These are phyloP conservation scores for Muricea muricata DNA, from an alignment of 92 coral and sea anemone genomes.

Conservation along the genomic window DNA sequence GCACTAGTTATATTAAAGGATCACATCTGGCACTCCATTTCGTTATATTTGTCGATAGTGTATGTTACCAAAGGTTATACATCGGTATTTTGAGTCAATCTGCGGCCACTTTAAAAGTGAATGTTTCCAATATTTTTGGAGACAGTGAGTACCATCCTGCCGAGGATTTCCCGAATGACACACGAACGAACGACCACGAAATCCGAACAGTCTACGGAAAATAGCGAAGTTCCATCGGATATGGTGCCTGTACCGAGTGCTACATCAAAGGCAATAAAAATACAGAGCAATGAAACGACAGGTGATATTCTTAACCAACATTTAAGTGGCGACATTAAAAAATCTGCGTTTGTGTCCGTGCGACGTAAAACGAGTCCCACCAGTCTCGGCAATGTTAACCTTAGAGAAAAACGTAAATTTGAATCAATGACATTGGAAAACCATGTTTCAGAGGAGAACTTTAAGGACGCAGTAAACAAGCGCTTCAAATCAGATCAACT, in stretches of 20 bases:
- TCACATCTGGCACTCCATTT: neutral
- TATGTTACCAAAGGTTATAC: neutral
- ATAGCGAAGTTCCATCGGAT: neutral
- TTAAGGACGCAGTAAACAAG: neutral
- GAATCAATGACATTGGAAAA: neutral
- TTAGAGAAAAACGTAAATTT: neutral
- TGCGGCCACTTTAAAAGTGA: constrained; percentile 1
- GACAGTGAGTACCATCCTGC: neutral
- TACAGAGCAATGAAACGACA: neutral
- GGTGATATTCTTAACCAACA: neutral
- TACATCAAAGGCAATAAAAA: neutral
- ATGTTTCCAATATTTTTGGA: neutral
- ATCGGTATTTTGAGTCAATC: neutral
- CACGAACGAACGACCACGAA: neutral
- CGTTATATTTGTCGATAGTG: neutral
- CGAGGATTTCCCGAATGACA: constrained; percentile 28
- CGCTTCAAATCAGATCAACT: constrained; percentile 7
- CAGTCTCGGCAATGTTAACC: neutral
- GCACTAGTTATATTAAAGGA: neutral
- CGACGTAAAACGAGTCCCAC: neutral
- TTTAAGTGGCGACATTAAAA: neutral
- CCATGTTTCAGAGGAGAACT: neutral
- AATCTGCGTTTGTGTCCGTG: neutral
- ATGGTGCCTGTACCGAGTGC: neutral
- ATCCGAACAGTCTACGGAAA: constrained; percentile 15